These are phyloP conservation scores for Lepidonotus clava DNA, from an alignment of 2,888 invertebrate species.

Conservation along the genomic window DNA sequence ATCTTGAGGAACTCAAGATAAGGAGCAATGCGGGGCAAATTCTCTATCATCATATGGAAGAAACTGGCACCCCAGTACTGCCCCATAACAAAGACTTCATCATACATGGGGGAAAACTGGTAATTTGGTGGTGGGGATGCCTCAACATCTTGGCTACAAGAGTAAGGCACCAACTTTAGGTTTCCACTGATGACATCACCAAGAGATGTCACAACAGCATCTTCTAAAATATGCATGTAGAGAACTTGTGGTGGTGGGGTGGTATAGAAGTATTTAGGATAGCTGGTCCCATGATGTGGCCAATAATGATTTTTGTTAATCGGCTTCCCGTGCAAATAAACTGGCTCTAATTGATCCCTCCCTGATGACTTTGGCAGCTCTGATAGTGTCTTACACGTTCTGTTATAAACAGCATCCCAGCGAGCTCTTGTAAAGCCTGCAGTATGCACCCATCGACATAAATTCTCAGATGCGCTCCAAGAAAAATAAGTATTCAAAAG, in stretches of 20 bases:
- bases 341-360: constrained; percentile 56
- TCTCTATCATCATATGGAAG: constrained; percentile 65
- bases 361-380: not conserved
- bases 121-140: constrained; percentile 59
- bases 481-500: constrained; percentile 59
- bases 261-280: constrained; percentile 62
- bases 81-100: constrained; percentile 65
- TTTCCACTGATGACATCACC: constrained; percentile 64
- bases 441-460: constrained; percentile 63
- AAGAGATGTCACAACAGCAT: constrained; percentile 61
- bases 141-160: constrained; percentile 63
- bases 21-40: constrained; percentile 63
- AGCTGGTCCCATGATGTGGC: constrained; percentile 63
- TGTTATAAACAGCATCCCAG: constrained; percentile 65
- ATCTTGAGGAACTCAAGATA: constrained; percentile 61
- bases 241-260: constrained; percentile 59
- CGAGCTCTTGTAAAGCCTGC: constrained; percentile 64
- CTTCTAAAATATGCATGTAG: constrained; percentile 62
- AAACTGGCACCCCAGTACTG: constrained; percentile 63
- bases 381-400: constrained; percentile 52
- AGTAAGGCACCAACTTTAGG: constrained; percentile 63
- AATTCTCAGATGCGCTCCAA: constrained; percentile 62
- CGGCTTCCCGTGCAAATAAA: constrained; percentile 65
- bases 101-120: constrained; percentile 57
- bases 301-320: constrained; percentile 64